phyloP scores from a whole-genome alignment of 2,113 vertebrate species.

The Hippocampus abdominalis region DNA sequence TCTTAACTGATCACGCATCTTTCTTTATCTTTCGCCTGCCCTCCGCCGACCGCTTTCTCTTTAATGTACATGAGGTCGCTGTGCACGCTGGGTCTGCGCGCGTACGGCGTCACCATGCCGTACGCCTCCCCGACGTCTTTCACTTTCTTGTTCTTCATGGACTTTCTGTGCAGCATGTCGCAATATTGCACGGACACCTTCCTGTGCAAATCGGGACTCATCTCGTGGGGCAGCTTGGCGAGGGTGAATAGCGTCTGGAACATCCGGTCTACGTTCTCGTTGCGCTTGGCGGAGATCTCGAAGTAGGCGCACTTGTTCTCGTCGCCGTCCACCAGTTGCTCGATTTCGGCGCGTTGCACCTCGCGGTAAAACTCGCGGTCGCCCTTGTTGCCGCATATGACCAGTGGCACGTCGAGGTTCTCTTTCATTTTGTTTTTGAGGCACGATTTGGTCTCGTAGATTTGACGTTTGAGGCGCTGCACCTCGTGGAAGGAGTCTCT shows the following conservation, averaged over 20 bases:
- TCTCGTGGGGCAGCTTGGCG: slow-evolving; percentile 93
- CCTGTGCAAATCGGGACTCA: slow-evolving; percentile 95
- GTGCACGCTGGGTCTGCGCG: slow-evolving; percentile 92
- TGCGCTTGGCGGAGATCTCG: slow-evolving; percentile 94
- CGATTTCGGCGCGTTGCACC: slow-evolving; percentile 82
- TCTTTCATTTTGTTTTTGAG: slow-evolving; percentile 95
- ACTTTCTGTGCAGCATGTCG: slow-evolving; percentile 86
- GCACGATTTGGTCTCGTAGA: slow-evolving; percentile 93
- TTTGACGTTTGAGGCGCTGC: slow-evolving; percentile 90
- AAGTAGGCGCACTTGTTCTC: slow-evolving; percentile 90
- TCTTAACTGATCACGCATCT: slow-evolving; percentile 89
- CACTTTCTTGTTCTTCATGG: slow-evolving; percentile 80
- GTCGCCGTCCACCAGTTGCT: slow-evolving; percentile 82
- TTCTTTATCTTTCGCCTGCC: slow-evolving; percentile 87
- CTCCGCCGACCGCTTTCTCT: slow-evolving; percentile 83
- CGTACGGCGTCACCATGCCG: slow-evolving; percentile 89
- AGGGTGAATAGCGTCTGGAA: slow-evolving; percentile 90
- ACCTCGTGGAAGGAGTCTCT: slow-evolving; percentile 95
- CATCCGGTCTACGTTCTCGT: slow-evolving; percentile 94
- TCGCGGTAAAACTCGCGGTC: slow-evolving; percentile 88
- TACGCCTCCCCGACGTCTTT: slow-evolving; percentile 85
- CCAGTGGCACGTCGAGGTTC: slow-evolving; percentile 87
- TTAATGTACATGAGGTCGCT: slow-evolving; percentile 98
- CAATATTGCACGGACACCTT: slow-evolving; percentile 92
- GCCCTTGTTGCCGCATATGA: slow-evolving; percentile 95